Evolutionary conservation across 1,140 invertebrate species (phyloP).

Genomic region (Cyphomyrmex costatus): DNA sequence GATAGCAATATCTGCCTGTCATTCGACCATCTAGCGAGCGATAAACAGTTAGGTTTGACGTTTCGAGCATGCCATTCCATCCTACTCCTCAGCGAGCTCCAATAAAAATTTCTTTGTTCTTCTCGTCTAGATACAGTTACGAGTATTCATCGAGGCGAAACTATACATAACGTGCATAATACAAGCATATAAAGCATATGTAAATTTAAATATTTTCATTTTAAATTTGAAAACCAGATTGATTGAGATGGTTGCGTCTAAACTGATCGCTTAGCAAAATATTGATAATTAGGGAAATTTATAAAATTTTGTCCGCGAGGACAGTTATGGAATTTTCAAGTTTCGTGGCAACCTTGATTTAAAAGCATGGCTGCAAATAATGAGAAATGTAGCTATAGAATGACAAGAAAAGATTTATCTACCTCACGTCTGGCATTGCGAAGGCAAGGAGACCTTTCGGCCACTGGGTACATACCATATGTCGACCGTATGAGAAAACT

Average conservation of each 20-base stretch:
- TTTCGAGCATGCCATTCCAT: conserved; percentile 4
- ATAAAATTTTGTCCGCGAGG: too few species aligned
- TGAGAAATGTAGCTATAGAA: not conserved
- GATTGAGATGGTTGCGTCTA: not conserved
- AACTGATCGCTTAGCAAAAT: too few species aligned
- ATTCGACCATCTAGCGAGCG: conserved; percentile 2
- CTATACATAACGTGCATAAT: not conserved
- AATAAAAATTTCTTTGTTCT: conserved; percentile 32
- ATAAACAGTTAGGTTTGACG: conserved; percentile 30
- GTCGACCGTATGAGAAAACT: conserved; percentile 81
- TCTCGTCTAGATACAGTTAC: not conserved
- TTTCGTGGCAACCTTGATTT: too few species aligned
- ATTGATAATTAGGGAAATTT: too few species aligned
- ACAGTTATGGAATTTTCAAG: too few species aligned
- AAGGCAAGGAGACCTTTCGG: conserved; percentile 59
- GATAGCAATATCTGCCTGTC: conserved; percentile 25
- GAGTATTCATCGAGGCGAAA: not conserved
- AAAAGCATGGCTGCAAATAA: not conserved
- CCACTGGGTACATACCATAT: conserved; percentile 79
- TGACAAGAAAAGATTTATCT: conserved; percentile 1
- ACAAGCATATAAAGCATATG: not conserved
- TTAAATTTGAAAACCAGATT: not conserved
- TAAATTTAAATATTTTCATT: conserved; percentile 8
- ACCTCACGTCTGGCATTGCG: not conserved
- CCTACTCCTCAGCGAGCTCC: not conserved